Percentiles rank a stretch among this genome's conserved stretches.
phyloP scores from a whole-genome alignment of 1,140 invertebrate genomes.

The Cydia pomonella region DNA sequence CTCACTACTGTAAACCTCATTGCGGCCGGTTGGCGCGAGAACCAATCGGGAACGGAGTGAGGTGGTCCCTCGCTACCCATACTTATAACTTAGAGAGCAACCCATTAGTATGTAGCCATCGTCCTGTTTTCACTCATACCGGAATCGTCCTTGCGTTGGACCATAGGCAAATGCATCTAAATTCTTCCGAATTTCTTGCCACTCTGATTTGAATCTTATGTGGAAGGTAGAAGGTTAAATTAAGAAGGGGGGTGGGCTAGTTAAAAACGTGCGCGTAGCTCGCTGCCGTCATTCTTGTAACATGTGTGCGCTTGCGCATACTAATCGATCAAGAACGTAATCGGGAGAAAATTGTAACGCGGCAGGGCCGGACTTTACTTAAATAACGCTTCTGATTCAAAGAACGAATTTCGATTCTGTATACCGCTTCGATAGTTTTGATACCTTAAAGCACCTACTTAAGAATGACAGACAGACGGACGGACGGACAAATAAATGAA shows the following conservation, averaged over 20 bases:
- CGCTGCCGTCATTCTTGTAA: slow-evolving; percentile 74
- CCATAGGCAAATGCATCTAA: slow-evolving; percentile 54
- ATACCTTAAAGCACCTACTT: too few species aligned
- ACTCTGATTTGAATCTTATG: slow-evolving; percentile 43
- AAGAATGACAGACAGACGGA: too few species aligned
- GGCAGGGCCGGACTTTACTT: slow-evolving; percentile 56
- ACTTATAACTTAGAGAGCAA: slow-evolving; percentile 72
- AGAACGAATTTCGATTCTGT: too few species aligned
- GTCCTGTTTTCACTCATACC: slow-evolving; percentile 69
- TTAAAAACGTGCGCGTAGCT: slow-evolving; percentile 50
- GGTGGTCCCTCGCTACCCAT: slow-evolving; percentile 53
- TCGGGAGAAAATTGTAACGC: slow-evolving; percentile 73
- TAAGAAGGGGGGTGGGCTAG: slow-evolving; percentile 37
- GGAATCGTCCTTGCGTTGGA: slow-evolving; percentile 66
- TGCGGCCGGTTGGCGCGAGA: slow-evolving; percentile 55
- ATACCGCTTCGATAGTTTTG: too few species aligned
- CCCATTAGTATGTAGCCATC: slow-evolving; percentile 68
- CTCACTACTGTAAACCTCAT: slow-evolving; percentile 67
- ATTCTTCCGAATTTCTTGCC: slow-evolving; percentile 40
- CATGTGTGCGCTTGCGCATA: slow-evolving; percentile 60
- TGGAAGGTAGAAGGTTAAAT: not conserved
- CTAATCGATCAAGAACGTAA: slow-evolving; percentile 69
- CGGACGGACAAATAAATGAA: too few species aligned
- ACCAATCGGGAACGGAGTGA: slow-evolving; percentile 52
- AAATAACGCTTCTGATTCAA: too few species aligned